These are phyloP conservation scores for Hoplostethus atlanticus DNA, from an alignment of 2,797 vertebrate genomes.

Conservation along the genomic window DNA sequence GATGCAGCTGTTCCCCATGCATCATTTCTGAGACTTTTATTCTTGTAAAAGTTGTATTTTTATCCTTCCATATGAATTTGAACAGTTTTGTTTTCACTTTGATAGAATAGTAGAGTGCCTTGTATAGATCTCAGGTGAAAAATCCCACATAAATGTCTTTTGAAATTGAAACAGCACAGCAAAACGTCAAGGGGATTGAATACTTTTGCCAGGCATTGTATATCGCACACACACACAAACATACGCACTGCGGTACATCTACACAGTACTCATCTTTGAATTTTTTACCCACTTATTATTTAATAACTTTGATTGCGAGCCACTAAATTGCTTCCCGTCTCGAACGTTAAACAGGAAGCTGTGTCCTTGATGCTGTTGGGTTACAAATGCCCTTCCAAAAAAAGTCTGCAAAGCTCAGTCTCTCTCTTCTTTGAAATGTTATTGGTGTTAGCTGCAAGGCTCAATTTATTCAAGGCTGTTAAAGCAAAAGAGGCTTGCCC, in stretches of 20 bases:
- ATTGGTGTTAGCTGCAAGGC: slow-evolving; percentile 37
- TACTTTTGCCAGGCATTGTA: too few relatives aligned
- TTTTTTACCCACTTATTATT: slow-evolving; percentile 4
- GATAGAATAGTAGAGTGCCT: too few relatives aligned
- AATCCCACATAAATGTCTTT: too few relatives aligned
- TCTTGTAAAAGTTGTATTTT: too few relatives aligned
- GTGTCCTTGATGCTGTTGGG: slow-evolving; percentile 37
- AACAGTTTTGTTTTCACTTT: too few relatives aligned
- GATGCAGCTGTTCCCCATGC: too few relatives aligned
- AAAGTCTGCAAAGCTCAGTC: slow-evolving; percentile 27
- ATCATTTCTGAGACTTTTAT: too few relatives aligned
- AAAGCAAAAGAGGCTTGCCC: slow-evolving; percentile 35
- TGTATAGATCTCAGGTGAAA: too few relatives aligned
- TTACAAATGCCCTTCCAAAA: slow-evolving; percentile 35
- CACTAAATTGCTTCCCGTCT: slow-evolving; percentile 23
- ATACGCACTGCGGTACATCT: too few relatives aligned
- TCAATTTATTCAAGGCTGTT: slow-evolving; percentile 56
- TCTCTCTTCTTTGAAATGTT: slow-evolving; percentile 53
- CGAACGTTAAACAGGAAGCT: slow-evolving; percentile 41
- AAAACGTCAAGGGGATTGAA: too few relatives aligned
- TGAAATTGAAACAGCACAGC: too few relatives aligned
- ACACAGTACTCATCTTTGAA: not conserved
- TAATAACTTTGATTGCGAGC: slow-evolving; percentile 26
- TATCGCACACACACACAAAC: not conserved
- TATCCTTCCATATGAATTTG: too few relatives aligned